These are phyloP conservation scores for Enchytraeus crypticus DNA, from an alignment of 2,888 invertebrate species.

Conservation along the genomic window DNA sequence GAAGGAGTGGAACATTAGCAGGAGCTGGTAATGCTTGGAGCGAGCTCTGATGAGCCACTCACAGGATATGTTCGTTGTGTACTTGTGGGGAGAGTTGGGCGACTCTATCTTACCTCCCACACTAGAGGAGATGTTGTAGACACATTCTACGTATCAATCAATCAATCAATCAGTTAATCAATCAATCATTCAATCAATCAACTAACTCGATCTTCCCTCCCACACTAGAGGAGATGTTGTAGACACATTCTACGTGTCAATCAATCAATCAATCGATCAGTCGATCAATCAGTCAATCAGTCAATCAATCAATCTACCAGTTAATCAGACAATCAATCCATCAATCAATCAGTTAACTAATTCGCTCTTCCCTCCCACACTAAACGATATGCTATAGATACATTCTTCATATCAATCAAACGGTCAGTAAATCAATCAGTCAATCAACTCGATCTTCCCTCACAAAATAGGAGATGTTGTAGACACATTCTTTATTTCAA, in stretches of 20 bases:
- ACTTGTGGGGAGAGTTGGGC: constrained; percentile 68
- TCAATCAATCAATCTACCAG: too few relatives aligned
- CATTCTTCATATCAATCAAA: too few relatives aligned
- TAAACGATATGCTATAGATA: too few relatives aligned
- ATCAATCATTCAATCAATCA: too few relatives aligned
- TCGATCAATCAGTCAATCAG: too few relatives aligned
- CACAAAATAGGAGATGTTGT: constrained; percentile 51
- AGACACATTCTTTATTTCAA: too few relatives aligned
- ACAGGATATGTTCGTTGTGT: constrained; percentile 66
- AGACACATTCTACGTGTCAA: constrained; percentile 79
- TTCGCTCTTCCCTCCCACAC: too few relatives aligned
- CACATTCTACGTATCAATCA: constrained; percentile 73
- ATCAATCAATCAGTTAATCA: too few relatives aligned
- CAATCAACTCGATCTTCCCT: constrained; percentile 68
- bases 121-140: constrained; percentile 66
- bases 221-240: constrained; percentile 61
- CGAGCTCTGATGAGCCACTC: constrained; percentile 91
- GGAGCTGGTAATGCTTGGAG: constrained; percentile 72
- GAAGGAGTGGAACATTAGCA: constrained; percentile 75
- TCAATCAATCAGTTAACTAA: too few relatives aligned
- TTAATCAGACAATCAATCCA: too few relatives aligned
- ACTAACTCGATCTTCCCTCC: constrained; percentile 66
- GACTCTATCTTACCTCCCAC: constrained; percentile 65
- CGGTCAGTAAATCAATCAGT: too few relatives aligned
- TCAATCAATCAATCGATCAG: too few relatives aligned